Evolutionary conservation across 2,797 vertebrate species (phyloP).

Genomic region (Enteromius anoplus): DNA sequence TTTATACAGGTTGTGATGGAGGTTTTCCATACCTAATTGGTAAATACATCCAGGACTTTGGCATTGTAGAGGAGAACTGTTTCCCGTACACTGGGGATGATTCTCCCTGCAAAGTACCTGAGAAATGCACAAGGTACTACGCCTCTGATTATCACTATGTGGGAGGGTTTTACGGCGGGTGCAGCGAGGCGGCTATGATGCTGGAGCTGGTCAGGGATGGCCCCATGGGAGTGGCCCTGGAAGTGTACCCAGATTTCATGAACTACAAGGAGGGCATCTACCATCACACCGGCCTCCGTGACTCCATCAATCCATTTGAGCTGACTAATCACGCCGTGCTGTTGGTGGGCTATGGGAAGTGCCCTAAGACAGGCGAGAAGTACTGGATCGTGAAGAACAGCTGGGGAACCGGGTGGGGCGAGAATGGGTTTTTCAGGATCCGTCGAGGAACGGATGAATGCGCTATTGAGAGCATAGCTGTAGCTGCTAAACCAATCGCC

Average conservation of each 20-base stretch:
- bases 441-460: slow-evolving; percentile 90
- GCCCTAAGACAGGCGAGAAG: slow-evolving; percentile 78
- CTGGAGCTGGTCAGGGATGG: slow-evolving; percentile 87
- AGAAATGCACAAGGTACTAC: slow-evolving; percentile 79
- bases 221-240: slow-evolving; percentile 87
- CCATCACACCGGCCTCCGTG: slow-evolving; percentile 87
- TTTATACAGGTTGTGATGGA: slow-evolving; percentile 86
- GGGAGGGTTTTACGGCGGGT: slow-evolving; percentile 94
- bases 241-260: slow-evolving; percentile 92
- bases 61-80: slow-evolving; percentile 89
- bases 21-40: slow-evolving; percentile 96
- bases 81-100: slow-evolving; percentile 84
- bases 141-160: slow-evolving; percentile 88
- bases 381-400: slow-evolving; percentile 98
- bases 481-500: slow-evolving; percentile 83
- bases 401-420: slow-evolving; percentile 90
- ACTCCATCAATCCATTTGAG: slow-evolving; percentile 90
- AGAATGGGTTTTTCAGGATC: slow-evolving; percentile 91
- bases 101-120: slow-evolving; percentile 77
- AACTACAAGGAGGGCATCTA: slow-evolving; percentile 89
- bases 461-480: slow-evolving; percentile 90
- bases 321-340: slow-evolving; percentile 94
- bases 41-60: slow-evolving; percentile 93
- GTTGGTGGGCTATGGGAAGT: slow-evolving; percentile 89
- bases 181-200: slow-evolving; percentile 92